Percentiles rank a stretch among this genome's conserved stretches.
Conservation (phyloP, 2,113 vertebrate species). For the Alosa alosa region DNA sequence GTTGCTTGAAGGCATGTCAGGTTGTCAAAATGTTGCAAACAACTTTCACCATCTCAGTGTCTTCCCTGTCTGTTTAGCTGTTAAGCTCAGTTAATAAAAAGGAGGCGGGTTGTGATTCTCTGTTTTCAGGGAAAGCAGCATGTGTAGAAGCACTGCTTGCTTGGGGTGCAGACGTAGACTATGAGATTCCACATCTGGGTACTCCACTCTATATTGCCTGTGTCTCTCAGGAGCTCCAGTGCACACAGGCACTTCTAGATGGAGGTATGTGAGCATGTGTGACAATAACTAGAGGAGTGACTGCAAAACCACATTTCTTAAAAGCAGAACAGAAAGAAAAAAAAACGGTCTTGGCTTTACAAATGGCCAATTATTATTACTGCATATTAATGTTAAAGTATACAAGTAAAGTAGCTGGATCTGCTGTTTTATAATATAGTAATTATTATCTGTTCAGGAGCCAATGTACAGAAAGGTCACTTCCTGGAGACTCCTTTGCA, state of each 20-base stretch:
- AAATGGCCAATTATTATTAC: too few species aligned
- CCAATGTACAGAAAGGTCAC: conserved; percentile 82
- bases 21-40: background rate
- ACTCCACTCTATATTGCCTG: conserved; percentile 86
- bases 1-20: background rate
- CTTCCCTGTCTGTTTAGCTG: background rate
- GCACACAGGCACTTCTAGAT: conserved; percentile 79
- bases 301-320: background rate
- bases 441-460: conserved; percentile 61
- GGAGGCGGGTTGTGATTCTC: background rate
- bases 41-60: background rate
- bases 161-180: conserved; percentile 83
- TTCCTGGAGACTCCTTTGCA: conserved; percentile 82
- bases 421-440: background rate
- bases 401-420: too few species aligned
- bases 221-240: conserved; percentile 78
- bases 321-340: background rate
- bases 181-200: conserved; percentile 82
- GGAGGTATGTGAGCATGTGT: conserved; percentile 66
- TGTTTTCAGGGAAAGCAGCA: conserved; percentile 73
- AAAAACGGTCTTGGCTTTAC: too few species aligned
- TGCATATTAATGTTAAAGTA: too few species aligned
- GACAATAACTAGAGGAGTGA: background rate
- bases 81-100: background rate
- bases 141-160: conserved; percentile 80